Base-by-base conservation (phyloP, 2,113 vertebrate genomes). In the Rhinogobius similis region DNA sequence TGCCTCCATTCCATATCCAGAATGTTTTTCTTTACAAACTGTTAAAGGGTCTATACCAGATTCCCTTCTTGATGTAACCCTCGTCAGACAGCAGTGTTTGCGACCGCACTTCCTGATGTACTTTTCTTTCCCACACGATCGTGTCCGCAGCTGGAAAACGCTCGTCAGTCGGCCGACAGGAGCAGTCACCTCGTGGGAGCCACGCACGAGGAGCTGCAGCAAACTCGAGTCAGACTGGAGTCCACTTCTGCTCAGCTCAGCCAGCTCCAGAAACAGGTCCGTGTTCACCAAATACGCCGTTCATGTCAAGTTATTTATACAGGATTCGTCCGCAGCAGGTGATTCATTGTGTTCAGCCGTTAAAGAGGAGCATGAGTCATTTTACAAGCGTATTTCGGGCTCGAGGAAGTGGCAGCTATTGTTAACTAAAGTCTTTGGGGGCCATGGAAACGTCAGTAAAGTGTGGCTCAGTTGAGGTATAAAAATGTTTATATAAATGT, bases 251-350 rank as follows among this genome's bases (percentile, higher is more conserved):
- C 94, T 0, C 97, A 99, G 79, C 93, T 99, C 81, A 95, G 95
- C 91, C 96, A 98, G 90, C 93, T 99, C 75, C 98, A 99, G 94
- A 98, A 98, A 75, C 95, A 97, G 96, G 98, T 99, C 18, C 9
- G 26, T 16, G 1, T 13, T 23, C 16, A 10, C 8, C 6, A 36
- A 0, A 67, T 62, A 36, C 44, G 44, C 44, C 10, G 1, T 41
- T 41, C 7, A 13, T 10, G 2, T n/a, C 7, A 50, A 20, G 56
- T 18, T 10, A 26, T 36, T 61, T 32, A 32, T n/a, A 26, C 23
- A 20, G 27, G 8, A 7, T 32, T 8, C 5, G 16, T 62, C 59
- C n/a, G 38, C 38, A 10, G 38, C 9, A n/a, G 20, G 20, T 36
- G 58, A 36, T 36, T 61, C 58, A 61, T 4, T n/a, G 58, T 10